Percentiles rank a stretch among this genome's conserved stretches.
phyloP scores from a whole-genome alignment of 2,888 invertebrate species.

The Drosophila meridiana region DNA sequence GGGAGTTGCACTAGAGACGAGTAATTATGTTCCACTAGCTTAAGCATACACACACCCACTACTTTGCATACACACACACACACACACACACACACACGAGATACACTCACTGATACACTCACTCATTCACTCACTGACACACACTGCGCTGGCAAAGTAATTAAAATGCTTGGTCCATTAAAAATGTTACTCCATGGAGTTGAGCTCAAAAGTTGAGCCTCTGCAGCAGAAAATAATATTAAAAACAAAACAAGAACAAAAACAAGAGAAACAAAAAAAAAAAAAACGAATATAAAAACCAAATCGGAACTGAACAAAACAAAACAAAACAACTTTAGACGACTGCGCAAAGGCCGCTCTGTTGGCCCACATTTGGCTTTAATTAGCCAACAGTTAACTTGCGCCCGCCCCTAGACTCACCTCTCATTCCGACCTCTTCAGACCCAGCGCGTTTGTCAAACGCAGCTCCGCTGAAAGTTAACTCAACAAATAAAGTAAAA shows the following conservation, averaged over 20 bases:
- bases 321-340: constrained; percentile 68
- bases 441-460: constrained; percentile 58
- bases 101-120: constrained; percentile 11
- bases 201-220: constrained; percentile 77
- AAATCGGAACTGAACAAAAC: constrained; percentile 50
- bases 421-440: not conserved
- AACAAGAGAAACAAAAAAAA: not conserved
- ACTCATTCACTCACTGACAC: constrained; percentile 19
- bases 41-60: constrained; percentile 52
- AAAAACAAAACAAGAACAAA: constrained; percentile 8
- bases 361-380: constrained; percentile 65
- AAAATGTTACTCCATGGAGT: constrained; percentile 78
- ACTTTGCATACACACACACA: constrained; percentile 14
- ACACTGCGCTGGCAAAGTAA: constrained; percentile 64
- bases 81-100: not conserved
- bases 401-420: not conserved
- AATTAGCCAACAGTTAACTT: constrained; percentile 63
- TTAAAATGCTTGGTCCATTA: constrained; percentile 81
- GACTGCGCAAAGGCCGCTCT: constrained; percentile 56
- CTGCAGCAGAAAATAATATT: constrained; percentile 27
- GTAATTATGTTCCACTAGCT: constrained; percentile 81
- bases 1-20: constrained; percentile 76
- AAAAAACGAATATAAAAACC: constrained; percentile 4
- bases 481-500: constrained; percentile 28
- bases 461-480: constrained; percentile 44